phyloP scores from a whole-genome alignment of 2,113 vertebrate genomes.

The Steatornis caripensis region DNA sequence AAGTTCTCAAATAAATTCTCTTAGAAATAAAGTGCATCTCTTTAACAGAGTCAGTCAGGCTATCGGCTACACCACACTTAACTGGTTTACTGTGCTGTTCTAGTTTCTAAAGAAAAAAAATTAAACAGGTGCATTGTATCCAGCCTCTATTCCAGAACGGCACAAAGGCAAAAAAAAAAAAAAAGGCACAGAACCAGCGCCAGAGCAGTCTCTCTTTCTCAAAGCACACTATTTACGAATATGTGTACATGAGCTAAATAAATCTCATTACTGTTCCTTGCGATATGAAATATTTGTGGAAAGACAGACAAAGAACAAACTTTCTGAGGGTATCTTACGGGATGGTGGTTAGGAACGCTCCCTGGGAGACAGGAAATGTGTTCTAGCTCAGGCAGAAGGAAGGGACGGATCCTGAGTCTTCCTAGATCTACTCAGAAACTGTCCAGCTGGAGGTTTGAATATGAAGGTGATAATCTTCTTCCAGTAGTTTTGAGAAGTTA shows the following conservation, averaged over 20 bases:
- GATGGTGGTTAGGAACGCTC: neutral
- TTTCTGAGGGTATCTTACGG: neutral
- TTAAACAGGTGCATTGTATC: neutral
- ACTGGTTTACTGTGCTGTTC: neutral
- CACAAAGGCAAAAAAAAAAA: neutral
- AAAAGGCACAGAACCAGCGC: neutral
- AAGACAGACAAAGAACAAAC: neutral
- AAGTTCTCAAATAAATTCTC: neutral
- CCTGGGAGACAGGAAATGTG: accelerated
- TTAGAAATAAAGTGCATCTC: neutral
- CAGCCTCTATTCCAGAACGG: neutral
- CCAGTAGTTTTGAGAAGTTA: neutral
- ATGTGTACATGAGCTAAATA: neutral
- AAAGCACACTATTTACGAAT: neutral
- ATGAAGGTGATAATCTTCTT: neutral
- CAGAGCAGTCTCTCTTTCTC: neutral
- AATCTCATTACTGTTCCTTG: neutral
- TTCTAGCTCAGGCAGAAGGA: neutral
- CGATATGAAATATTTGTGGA: neutral
- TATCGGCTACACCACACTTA: neutral
- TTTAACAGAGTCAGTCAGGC: neutral
- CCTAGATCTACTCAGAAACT: neutral
- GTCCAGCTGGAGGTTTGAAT: neutral
- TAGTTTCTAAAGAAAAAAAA: neutral
- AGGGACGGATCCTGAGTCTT: neutral